Conservation (phyloP, 1,140 invertebrate genomes). For the Samia ricini region DNA sequence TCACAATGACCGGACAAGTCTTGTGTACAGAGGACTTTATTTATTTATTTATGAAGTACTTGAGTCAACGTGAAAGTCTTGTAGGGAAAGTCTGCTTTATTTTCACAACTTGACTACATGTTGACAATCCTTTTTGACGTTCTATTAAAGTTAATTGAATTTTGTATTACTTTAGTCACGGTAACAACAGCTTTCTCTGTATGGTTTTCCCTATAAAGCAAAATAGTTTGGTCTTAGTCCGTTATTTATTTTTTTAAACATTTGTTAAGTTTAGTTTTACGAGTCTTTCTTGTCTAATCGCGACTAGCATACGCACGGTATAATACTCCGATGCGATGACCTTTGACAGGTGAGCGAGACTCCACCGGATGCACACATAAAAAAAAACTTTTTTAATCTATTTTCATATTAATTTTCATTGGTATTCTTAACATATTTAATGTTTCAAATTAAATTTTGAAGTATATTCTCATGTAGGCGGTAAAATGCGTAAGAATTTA, state of each 20-base stretch:
- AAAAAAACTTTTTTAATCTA: too few relatives aligned
- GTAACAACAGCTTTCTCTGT: not conserved
- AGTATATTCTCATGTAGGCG: not conserved
- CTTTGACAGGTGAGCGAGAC: too few relatives aligned
- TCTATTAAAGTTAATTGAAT: not conserved
- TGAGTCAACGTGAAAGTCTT: not conserved
- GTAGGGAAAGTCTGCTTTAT: not conserved
- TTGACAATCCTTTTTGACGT: not conserved
- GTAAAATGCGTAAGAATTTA: not conserved
- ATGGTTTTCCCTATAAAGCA: not conserved
- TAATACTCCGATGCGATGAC: too few relatives aligned
- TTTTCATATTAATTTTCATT: too few relatives aligned
- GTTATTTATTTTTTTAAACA: too few relatives aligned
- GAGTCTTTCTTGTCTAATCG: too few relatives aligned
- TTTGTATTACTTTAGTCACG: not conserved
- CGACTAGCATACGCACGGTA: too few relatives aligned
- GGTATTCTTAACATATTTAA: not conserved
- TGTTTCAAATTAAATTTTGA: too few relatives aligned
- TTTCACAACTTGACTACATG: not conserved
- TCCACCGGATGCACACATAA: too few relatives aligned
- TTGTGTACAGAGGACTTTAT: slow-evolving; percentile 3
- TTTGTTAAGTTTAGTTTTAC: too few relatives aligned
- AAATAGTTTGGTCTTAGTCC: too few relatives aligned
- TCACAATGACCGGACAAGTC: slow-evolving; percentile 22
- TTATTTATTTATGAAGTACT: slow-evolving; percentile 16